Conservation (phyloP, 2,888 invertebrate genomes). For the Pseudococcus longispinus region DNA sequence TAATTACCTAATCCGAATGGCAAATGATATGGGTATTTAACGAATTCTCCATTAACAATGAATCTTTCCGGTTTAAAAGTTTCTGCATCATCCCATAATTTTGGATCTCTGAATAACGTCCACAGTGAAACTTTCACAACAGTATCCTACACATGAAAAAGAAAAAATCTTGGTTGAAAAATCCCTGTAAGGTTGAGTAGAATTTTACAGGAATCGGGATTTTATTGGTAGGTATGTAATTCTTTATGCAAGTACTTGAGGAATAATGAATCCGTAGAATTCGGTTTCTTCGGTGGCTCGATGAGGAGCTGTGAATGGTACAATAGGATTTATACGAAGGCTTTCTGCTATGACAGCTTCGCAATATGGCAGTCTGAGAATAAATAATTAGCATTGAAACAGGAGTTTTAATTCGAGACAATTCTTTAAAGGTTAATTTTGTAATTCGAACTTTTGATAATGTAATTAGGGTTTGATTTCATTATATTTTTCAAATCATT, state of each 20-base stretch:
- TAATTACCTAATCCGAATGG: constrained; percentile 51
- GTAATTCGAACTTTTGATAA: too few species aligned
- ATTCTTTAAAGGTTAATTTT: too few species aligned
- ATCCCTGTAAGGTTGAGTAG: background rate
- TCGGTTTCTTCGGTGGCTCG: constrained; percentile 22
- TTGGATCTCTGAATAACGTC: constrained; percentile 38
- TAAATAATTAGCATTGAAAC: background rate
- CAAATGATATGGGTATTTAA: constrained; percentile 23
- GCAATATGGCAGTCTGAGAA: background rate
- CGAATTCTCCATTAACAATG: constrained; percentile 40
- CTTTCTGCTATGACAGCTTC: constrained; percentile 37
- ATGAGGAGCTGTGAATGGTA: constrained; percentile 29
- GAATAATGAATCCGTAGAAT: constrained; percentile 33
- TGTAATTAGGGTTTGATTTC: too few species aligned
- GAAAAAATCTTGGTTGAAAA: background rate
- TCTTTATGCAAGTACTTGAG: background rate
- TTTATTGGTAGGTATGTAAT: background rate
- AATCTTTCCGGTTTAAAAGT: constrained; percentile 47
- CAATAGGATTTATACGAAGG: constrained; percentile 15
- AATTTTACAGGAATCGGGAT: background rate
- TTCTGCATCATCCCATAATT: constrained; percentile 32
- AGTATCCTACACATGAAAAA: background rate
- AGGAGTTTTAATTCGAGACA: too few species aligned
- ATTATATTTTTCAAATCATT: too few species aligned
- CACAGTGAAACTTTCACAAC: constrained; percentile 22